Conservation (phyloP, 2,888 invertebrate genomes). For the Sympetrum striolatum region DNA sequence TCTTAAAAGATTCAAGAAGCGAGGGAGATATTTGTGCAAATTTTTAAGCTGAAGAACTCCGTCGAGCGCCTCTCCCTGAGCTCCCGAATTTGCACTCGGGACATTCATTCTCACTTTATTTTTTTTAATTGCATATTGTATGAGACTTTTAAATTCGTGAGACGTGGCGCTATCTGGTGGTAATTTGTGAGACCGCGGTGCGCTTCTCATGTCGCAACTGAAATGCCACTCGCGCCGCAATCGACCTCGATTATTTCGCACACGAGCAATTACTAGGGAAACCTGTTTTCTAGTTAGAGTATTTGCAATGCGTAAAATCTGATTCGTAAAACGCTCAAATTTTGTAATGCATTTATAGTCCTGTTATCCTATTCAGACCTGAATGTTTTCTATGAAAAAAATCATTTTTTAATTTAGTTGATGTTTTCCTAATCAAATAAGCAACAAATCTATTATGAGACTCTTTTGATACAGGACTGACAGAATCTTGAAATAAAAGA, state of each 20-base stretch:
- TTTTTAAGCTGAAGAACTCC: neutral
- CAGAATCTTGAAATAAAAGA: too few species aligned
- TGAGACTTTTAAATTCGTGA: neutral
- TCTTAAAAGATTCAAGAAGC: slow-evolving; percentile 8
- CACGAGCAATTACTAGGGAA: neutral
- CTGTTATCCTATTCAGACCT: too few species aligned
- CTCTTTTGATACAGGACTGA: too few species aligned
- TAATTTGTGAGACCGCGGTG: neutral
- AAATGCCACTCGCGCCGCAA: neutral
- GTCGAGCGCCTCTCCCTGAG: neutral
- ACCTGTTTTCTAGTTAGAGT: too few species aligned
- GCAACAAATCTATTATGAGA: too few species aligned
- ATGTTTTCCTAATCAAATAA: too few species aligned
- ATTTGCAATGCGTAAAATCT: too few species aligned
- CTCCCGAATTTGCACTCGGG: neutral
- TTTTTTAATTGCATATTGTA: slow-evolving; percentile 31
- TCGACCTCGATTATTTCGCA: neutral
- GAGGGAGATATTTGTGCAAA: slow-evolving; percentile 15
- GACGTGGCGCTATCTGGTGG: neutral
- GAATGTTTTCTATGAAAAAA: too few species aligned
- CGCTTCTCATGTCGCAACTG: neutral
- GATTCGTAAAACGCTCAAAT: too few species aligned
- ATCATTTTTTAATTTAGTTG: too few species aligned
- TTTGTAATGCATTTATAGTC: too few species aligned
- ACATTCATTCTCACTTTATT: neutral